Base-by-base conservation (phyloP, 2,888 invertebrate genomes). In the Spatulosminthurus flaviceps region DNA sequence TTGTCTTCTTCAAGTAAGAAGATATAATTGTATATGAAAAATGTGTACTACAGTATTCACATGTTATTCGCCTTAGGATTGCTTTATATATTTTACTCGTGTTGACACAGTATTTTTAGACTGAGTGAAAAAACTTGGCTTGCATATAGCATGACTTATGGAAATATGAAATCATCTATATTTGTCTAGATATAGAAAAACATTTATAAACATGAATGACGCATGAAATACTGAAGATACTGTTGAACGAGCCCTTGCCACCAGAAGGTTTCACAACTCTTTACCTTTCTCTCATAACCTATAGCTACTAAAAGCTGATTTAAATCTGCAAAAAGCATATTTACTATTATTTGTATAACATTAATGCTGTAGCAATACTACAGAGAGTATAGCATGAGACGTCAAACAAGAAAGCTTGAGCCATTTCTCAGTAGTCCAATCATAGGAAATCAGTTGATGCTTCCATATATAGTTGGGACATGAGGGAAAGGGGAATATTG, bases 221-320 rank as follows among this genome's bases (percentile, higher is more conserved):
- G 74, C 66, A 75, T 66, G 75, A 75, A 75, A 75, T 75, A 41
- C 64, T 64, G 64, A 75, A 75, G 22, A 60, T 34, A 26, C 22
- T 41, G 64, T 75, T 64, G 16, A 67, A 64, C 34, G 9, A 51
- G 16, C 51, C 51, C 16, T 16, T 51, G 16, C 41, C 41, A 41
- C 41, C 7, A 51, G 16, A n/a, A 51, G 51, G n/a, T 51, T 51
- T 51, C n/a, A 19, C 51, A 51, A 51, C 51, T 51, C 51, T 51
- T n/a, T 19, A 19, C 51, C 16, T 51, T 51, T 51, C 16, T 51
- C 51, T 5, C 51, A 51, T 51, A 51, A 2, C 51, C 51, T 51
- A 51, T n/a, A n/a, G 9, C 16, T 51, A 7, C 9, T 34, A 7
- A 9, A 9, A 9, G 34, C 34, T 34, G 34, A 34, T 34, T 34